phyloP scores from a whole-genome alignment of 2,888 invertebrate genomes.

The Phalera bucephala region DNA sequence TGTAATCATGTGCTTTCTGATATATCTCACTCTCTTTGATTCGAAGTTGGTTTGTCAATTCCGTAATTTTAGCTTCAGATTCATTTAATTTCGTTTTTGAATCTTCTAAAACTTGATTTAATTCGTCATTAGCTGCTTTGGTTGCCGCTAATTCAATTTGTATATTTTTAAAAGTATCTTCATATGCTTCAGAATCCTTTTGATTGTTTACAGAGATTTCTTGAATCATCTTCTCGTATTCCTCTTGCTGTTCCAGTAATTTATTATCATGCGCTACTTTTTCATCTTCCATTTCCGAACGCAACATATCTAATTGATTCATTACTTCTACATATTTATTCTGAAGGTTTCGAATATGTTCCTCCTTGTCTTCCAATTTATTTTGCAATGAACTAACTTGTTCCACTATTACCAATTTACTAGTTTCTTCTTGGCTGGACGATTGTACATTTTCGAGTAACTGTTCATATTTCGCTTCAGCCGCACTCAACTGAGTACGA shows the following conservation, averaged over 20 bases:
- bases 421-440: slow-evolving; percentile 74
- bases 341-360: slow-evolving; percentile 63
- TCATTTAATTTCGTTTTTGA: slow-evolving; percentile 39
- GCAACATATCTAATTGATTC: slow-evolving; percentile 64
- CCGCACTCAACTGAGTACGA: slow-evolving; percentile 72
- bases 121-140: slow-evolving; percentile 48
- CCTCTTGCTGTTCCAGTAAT: slow-evolving; percentile 68
- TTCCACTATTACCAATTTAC: slow-evolving; percentile 63
- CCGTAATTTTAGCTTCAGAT: slow-evolving; percentile 42
- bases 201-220: slow-evolving; percentile 49
- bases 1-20: slow-evolving; percentile 66
- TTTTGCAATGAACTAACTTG: slow-evolving; percentile 66
- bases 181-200: slow-evolving; percentile 38
- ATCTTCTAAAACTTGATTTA: slow-evolving; percentile 47
- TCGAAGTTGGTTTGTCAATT: slow-evolving; percentile 53
- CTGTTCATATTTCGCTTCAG: slow-evolving; percentile 75
- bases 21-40: slow-evolving; percentile 68
- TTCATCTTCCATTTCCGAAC: slow-evolving; percentile 76
- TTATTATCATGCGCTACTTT: slow-evolving; percentile 70
- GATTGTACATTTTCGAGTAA: slow-evolving; percentile 71
- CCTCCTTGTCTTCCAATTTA: slow-evolving; percentile 73
- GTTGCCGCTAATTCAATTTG: slow-evolving; percentile 47
- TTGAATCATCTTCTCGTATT: slow-evolving; percentile 65
- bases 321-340: slow-evolving; percentile 67
- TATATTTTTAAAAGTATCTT: slow-evolving; percentile 43